phyloP scores from a whole-genome alignment of 2,797 vertebrate genomes.

The Tadarida brasiliensis region DNA sequence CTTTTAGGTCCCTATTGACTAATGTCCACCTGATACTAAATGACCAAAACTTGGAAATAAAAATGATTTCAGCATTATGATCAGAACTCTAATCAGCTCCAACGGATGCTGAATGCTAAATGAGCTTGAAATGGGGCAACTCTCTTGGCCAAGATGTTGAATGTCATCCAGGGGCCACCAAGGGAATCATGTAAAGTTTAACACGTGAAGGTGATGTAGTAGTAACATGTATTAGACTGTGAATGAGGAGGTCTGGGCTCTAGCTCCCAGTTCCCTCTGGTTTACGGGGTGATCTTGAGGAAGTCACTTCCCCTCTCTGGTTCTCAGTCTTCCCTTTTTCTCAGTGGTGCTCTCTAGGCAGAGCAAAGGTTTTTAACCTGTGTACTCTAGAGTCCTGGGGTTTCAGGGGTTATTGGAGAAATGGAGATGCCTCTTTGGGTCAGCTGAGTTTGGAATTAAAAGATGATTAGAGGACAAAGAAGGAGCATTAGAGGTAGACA shows the following conservation, averaged over 20 bases:
- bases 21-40: conserved; percentile 59
- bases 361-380: neutral
- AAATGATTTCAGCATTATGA: conserved; percentile 45
- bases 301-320: neutral
- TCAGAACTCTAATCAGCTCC: conserved; percentile 58
- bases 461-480: neutral
- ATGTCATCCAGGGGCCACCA: neutral
- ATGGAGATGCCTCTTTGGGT: neutral
- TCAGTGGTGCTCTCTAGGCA: neutral
- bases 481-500: neutral
- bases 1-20: conserved; percentile 43
- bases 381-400: neutral
- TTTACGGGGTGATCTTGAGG: neutral
- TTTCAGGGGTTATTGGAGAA: neutral
- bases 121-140: conserved; percentile 38
- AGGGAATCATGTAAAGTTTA: neutral
- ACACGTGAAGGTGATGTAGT: rapidly evolving
- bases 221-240: neutral
- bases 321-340: neutral
- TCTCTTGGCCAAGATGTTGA: neutral
- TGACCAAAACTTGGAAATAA: conserved; percentile 46
- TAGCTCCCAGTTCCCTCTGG: neutral
- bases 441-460: neutral
- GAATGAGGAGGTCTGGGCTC: neutral
- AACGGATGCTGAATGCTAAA: conserved; percentile 56